Evolutionary conservation across 2,113 vertebrate genomes (phyloP), one percentile per base, ranked within the genome.

Genomic region (Vulpes vulpes): DNA sequence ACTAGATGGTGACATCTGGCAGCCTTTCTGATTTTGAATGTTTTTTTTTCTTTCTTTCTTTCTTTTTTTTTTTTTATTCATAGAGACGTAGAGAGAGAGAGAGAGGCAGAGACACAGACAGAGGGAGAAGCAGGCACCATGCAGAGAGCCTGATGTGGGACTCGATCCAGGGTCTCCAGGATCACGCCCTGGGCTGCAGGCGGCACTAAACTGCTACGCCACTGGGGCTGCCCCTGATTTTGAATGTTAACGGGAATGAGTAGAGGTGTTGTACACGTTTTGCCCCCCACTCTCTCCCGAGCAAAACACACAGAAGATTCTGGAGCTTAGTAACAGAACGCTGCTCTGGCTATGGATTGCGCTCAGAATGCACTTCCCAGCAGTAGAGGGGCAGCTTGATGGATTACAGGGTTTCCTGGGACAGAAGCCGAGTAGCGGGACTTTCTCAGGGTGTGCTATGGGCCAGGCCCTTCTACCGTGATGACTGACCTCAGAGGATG

Each of bases 1-100:
- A 8, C n/a, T 38, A 11, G 8, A 2, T 8, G 51, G 60, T n/a
- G 65, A n/a, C 55, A 8, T 1, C 32, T 0, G 0, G 67, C 49
- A 12, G 27, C n/a, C 30, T 32, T 67, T 91, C 80, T 35, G 0
- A 43, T 32, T 67, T 20, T 27, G 2, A 25, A 59, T 27, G n/a
- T 43, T 43, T 43, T 43, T 43, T 43, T 43, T 43, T 43, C 6
- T 43, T 6, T 43, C 6, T 43, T 43, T 35, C 2, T 43, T 43
- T 6, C 5, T 43, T 35, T 43, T 1, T 43, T 43, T 43, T 43
- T 43, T 43, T 43, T 43, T 7, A 43, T 43, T 43, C 43, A 43
- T 43, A 43, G 43, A 43, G 43, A 43, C 43, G 7, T 43, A 43
- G 43, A 43, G 43, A 43, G 38, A 43, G 38, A 38, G 38, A 5